Evolutionary conservation across 2,113 vertebrate species (phyloP).

Genomic region (Calyptomena viridis): DNA sequence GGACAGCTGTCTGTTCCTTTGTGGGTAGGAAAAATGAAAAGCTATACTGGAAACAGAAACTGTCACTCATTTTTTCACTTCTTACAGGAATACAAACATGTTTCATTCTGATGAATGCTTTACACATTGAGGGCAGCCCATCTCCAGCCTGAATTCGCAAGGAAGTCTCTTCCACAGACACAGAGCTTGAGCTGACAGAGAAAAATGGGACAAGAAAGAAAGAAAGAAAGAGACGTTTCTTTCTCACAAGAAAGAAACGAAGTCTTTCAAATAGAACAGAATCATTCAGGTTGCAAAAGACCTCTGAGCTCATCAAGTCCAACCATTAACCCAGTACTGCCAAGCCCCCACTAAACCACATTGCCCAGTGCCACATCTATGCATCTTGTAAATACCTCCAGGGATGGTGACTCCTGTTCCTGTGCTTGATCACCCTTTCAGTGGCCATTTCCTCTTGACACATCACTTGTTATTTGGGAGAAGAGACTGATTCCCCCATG

Average conservation of each 20-base stretch:
- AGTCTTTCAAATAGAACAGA: neutral
- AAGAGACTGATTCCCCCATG: neutral
- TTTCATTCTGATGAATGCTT: neutral
- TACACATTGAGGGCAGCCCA: neutral
- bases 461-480: neutral
- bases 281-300: neutral
- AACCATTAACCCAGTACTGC: neutral
- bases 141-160: neutral
- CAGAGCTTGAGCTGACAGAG: neutral
- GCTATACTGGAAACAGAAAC: neutral
- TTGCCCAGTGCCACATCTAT: neutral
- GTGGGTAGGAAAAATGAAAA: neutral
- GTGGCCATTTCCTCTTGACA: neutral
- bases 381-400: neutral
- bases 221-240: no score
- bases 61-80: constrained; percentile 25
- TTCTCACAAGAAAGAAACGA: constrained; percentile 33
- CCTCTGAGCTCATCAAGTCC: neutral
- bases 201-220: neutral
- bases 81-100: constrained; percentile 9
- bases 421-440: neutral
- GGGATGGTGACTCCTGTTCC: neutral
- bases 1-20: neutral
- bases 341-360: neutral
- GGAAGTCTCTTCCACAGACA: neutral